phyloP scores from a whole-genome alignment of 2,797 vertebrate genomes.

The Sebastes wilsoni region DNA sequence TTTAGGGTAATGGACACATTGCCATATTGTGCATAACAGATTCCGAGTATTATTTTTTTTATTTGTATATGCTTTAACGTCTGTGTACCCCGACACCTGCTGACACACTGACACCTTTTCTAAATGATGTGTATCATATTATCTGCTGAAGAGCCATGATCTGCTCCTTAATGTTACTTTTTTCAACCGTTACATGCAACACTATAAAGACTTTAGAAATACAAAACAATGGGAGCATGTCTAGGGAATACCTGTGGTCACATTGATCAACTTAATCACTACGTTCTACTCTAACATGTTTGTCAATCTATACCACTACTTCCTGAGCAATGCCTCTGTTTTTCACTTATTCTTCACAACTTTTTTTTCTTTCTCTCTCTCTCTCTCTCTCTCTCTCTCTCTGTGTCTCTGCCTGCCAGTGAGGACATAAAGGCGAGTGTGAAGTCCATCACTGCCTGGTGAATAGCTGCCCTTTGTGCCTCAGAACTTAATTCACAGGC shows the following conservation, averaged over 20 bases:
- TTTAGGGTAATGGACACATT: not conserved
- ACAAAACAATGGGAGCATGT: not conserved
- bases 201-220: conserved; percentile 5
- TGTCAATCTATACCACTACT: conserved; percentile 13
- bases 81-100: not conserved
- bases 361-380: not conserved
- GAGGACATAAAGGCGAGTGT: conserved; percentile 76
- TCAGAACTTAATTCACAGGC: conserved; percentile 79
- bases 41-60: not conserved
- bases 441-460: conserved; percentile 79
- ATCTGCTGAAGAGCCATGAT: not conserved
- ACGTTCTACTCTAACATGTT: conserved; percentile 5
- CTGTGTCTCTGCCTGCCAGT: conserved; percentile 54
- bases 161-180: conserved; percentile 28
- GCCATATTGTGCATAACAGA: not conserved
- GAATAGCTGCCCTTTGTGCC: conserved; percentile 80
- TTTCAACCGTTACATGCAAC: conserved; percentile 37
- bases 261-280: not conserved
- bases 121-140: not conserved
- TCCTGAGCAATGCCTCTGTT: conserved; percentile 33
- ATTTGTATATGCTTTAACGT: not conserved
- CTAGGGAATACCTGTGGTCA: not conserved
- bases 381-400: conserved; percentile 19
- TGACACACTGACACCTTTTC: not conserved
- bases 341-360: conserved; percentile 44